A percentile compares a stretch with the other conserved stretches of the same genome.
These are phyloP conservation scores for Graptemys geographica DNA, from an alignment of 2,797 vertebrate genomes.

Conservation along the genomic window DNA sequence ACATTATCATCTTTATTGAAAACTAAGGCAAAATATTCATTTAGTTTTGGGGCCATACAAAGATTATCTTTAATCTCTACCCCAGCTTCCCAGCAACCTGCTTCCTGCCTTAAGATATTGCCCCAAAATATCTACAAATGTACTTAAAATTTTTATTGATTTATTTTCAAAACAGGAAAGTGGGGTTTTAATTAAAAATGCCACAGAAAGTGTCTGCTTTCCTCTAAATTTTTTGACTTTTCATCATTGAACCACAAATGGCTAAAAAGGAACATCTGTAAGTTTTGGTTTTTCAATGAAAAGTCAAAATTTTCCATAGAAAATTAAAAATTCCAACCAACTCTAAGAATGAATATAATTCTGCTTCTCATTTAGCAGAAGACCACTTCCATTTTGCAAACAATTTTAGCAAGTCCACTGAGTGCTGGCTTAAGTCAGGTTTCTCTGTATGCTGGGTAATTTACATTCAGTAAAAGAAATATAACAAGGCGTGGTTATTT, in stretches of 20 bases:
- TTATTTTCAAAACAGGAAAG: background rate
- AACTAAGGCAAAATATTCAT: background rate
- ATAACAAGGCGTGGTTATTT: background rate
- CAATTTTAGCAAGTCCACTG: background rate
- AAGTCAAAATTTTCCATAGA: background rate
- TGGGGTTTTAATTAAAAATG: background rate
- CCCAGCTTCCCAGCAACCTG: background rate
- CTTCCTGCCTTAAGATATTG: background rate
- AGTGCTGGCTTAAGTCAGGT: background rate
- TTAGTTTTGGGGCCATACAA: background rate
- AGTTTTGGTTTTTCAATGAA: accelerated
- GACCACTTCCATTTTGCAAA: background rate
- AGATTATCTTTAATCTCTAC: background rate
- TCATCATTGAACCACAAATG: background rate
- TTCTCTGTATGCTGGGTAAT: background rate
- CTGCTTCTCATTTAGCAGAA: background rate
- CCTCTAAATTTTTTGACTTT: background rate
- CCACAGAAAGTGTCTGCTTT: background rate
- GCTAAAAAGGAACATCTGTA: background rate
- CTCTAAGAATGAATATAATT: background rate
- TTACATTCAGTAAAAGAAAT: background rate
- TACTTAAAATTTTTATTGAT: background rate
- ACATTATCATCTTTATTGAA: background rate
- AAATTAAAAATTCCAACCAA: background rate
- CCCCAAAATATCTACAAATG: background rate